Base-by-base conservation (phyloP, 2,113 vertebrate genomes). In the Hirundichthys speculiger region DNA sequence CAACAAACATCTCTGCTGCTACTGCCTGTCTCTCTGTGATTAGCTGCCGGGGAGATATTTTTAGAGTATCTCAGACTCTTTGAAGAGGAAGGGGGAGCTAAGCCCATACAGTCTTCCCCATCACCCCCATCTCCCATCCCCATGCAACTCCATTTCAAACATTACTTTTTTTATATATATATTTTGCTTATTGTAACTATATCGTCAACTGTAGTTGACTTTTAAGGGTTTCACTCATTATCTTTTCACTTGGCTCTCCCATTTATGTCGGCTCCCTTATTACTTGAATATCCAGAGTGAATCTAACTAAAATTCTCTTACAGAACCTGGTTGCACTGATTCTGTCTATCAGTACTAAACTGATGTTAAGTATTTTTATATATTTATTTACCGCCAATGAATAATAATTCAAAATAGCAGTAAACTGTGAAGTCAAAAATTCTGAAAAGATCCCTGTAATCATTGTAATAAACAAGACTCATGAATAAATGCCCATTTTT, bases 21-120 rank as follows among this genome's bases (percentile, higher is more conserved):
- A 56, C 75, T 51, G 75, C 73, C 83, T 87, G 72, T 66, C 76
- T 81, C 73, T 87, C 64, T 75, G 77, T 72, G 82, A 87, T 85
- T 88, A 80, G 79, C 85, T 86, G 72, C 86, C 30, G 70, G 84
- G 74, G 40, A 77, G 80, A 73, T 92, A 92, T 91, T 90, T 92
- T 87, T 91, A 89, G 86, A 82, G 67, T 56, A 71, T 83, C 69
- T 61, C 59, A 61, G 75, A 48, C 59, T 19, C 77, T 90, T 91
- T 87, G 88, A 89, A 90, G 83, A 84, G 73, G 58, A 75, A 80
- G 77, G 73, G n/a, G 47, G 75, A 83, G 67, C 46, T 10, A 24
- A 75, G 75, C 45, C 51, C 73, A 50, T 18, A 68, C 63, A 45
- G 43, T 34, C 27, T 30, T 34, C 9, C 30, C 30, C 30, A 7